Evolutionary conservation across 2,888 invertebrate species (phyloP), one percentile per base, ranked within the genome.

Genomic region (Dynastes tityus): DNA sequence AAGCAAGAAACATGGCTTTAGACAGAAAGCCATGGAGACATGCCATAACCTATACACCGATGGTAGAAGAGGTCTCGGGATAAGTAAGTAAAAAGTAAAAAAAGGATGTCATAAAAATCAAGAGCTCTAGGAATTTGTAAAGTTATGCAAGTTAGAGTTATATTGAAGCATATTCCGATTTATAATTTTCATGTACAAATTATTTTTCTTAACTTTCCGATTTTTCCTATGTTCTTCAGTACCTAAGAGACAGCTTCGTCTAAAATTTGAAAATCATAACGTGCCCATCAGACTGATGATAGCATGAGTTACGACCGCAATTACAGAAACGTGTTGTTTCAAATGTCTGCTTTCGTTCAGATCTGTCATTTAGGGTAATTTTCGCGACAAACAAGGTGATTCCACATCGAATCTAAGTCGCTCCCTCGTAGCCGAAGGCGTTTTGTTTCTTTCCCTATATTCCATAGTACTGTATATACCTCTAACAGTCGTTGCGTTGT

Each of bases 361-460:
- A 68, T 51, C 68, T 27, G 9, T 49, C 68, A 2, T 49, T 49
- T 49, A 11, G 27, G 45, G 51, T 68, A 68, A 49, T 29, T 37
- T 65, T 27, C 49, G 51, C 49, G 27, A 51, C 16, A 11, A 5
- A 8, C 45, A 37, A 37, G 22, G 22, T 6, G 6, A 37, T 37
- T 3, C 37, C 37, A 6, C 32, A 64, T 37, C 13, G 32, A 67
- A 45, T 67, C 22, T 67, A 45, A 22, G 16, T 67, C 67, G 37
- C 45, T 45, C 27, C 16, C 40, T 22, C 29, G 13, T 29, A 27
- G 49, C 6, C 49, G 40, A n/a, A 13, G 16, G 29, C 49, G 49
- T 49, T 49, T 49, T 4, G 49, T 67, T 67, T 49, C 67, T 27
- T 67, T 27, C 11, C n/a, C 16, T 68, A 65, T 64, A 29, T 29